phyloP scores from a whole-genome alignment of 2,888 invertebrate genomes.

The Drosophila yooni region DNA sequence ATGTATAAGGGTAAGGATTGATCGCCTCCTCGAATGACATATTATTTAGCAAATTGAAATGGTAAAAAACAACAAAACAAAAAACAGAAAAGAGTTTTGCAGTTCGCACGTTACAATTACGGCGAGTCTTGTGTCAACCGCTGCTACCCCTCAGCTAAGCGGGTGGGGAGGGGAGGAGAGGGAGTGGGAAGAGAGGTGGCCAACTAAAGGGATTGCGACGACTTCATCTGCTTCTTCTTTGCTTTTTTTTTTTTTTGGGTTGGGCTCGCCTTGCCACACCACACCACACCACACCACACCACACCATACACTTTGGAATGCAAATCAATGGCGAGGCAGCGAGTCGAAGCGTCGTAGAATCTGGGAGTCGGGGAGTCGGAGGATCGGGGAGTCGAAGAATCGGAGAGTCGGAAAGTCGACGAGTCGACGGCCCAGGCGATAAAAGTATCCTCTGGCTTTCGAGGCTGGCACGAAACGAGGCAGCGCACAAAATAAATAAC shows the following conservation, averaged over 20 bases:
- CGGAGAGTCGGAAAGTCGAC: not conserved
- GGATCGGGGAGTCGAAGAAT: not conserved
- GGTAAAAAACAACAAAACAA: slow-evolving; percentile 19
- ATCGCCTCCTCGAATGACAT: slow-evolving; percentile 76
- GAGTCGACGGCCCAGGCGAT: slow-evolving; percentile 56
- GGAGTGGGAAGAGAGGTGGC: slow-evolving; percentile 4
- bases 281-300: slow-evolving; percentile 22
- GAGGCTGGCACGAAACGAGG: slow-evolving; percentile 50
- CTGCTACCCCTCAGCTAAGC: slow-evolving; percentile 34
- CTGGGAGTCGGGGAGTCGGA: not conserved
- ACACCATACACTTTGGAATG: slow-evolving; percentile 76
- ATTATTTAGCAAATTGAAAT: slow-evolving; percentile 76
- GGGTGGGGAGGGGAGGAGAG: not conserved
- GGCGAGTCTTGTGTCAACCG: slow-evolving; percentile 43
- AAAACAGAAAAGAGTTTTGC: slow-evolving; percentile 45
- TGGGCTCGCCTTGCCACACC: slow-evolving; percentile 54
- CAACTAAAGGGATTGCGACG: slow-evolving; percentile 39
- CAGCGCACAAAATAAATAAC: slow-evolving; percentile 72
- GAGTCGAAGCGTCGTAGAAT: slow-evolving; percentile 5
- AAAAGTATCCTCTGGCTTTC: slow-evolving; percentile 74
- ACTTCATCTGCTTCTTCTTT: slow-evolving; percentile 2
- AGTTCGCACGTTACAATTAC: slow-evolving; percentile 77
- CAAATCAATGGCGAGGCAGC: slow-evolving; percentile 69
- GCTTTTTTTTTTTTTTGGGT: slow-evolving; percentile 40
- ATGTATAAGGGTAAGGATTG: slow-evolving; percentile 61